A percentile compares a stretch with the other conserved stretches of the same genome.
phyloP scores from a whole-genome alignment of 2,797 vertebrate species.

The Staurois parvus region DNA sequence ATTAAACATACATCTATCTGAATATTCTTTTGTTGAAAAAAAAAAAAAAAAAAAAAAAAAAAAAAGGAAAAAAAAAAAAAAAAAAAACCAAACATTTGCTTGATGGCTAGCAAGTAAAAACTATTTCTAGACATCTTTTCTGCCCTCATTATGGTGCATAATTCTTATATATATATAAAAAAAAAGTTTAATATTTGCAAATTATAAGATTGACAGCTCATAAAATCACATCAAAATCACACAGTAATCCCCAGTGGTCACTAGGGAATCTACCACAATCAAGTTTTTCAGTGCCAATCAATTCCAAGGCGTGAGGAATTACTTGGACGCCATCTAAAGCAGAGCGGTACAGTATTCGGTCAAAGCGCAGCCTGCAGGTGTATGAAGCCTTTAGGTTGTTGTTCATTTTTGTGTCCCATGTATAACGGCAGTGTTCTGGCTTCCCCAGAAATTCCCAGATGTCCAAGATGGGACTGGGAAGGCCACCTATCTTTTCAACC shows the following conservation, averaged over 20 bases:
- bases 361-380: slow-evolving; percentile 86
- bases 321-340: slow-evolving; percentile 71
- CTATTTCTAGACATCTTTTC: too few species aligned
- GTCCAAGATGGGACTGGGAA: slow-evolving; percentile 82
- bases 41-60: too few species aligned
- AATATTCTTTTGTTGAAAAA: too few species aligned
- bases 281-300: slow-evolving; percentile 91
- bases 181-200: not conserved
- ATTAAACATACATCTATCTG: too few species aligned
- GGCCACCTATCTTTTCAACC: slow-evolving; percentile 84
- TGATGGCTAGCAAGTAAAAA: too few species aligned
- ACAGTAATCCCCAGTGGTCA: slow-evolving; percentile 96
- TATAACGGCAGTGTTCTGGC: slow-evolving; percentile 89
- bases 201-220: slow-evolving; percentile 52
- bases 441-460: slow-evolving; percentile 90
- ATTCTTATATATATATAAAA: too few species aligned
- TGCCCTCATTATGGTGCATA: too few species aligned
- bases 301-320: slow-evolving; percentile 84
- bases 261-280: slow-evolving; percentile 91
- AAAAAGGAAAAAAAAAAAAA: too few species aligned
- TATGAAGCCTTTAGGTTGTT: slow-evolving; percentile 80
- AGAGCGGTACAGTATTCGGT: slow-evolving; percentile 85
- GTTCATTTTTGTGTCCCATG: slow-evolving; percentile 92
- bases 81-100: too few species aligned
- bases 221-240: slow-evolving; percentile 79